Evolutionary conservation across 2,888 invertebrate species (phyloP).

Genomic region (Macaria liturata): DNA sequence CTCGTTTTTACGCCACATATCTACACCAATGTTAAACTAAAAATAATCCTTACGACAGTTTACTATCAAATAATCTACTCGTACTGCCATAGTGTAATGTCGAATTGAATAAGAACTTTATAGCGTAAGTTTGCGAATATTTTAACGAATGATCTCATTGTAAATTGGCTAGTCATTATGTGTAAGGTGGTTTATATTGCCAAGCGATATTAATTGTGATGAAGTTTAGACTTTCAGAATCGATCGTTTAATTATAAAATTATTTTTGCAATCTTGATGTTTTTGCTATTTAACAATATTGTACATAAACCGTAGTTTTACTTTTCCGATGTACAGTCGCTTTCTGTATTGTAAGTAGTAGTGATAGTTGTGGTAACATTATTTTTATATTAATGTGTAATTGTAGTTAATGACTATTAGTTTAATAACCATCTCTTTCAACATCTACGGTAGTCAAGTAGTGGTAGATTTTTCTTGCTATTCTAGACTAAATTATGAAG

Average conservation of each 20-base stretch:
- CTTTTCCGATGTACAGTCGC: constrained; percentile 38
- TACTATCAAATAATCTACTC: too few species aligned
- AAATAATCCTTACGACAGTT: too few species aligned
- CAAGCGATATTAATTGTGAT: constrained; percentile 77
- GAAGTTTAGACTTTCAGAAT: constrained; percentile 24
- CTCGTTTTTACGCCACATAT: too few species aligned
- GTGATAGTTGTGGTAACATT: constrained; percentile 42
- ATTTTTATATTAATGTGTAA: constrained; percentile 43
- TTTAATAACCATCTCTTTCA: too few species aligned
- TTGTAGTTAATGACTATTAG: constrained; percentile 2
- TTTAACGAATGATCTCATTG: constrained; percentile 44
- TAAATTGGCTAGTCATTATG: constrained; percentile 52
- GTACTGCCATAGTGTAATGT: too few species aligned
- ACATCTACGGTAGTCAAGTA: too few species aligned
- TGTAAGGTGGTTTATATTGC: constrained; percentile 63
- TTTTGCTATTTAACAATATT: not conserved
- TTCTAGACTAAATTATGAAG: too few species aligned
- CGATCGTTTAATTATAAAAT: constrained; percentile 11
- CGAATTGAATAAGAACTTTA: not conserved
- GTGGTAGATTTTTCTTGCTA: too few species aligned
- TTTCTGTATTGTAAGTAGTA: constrained; percentile 36
- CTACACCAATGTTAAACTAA: too few species aligned
- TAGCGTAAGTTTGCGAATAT: not conserved
- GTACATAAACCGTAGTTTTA: constrained; percentile 4
- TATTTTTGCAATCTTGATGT: constrained; percentile 16